Base-by-base conservation (phyloP, 2,888 invertebrate genomes). In the Pyrrhosoma nymphula region DNA sequence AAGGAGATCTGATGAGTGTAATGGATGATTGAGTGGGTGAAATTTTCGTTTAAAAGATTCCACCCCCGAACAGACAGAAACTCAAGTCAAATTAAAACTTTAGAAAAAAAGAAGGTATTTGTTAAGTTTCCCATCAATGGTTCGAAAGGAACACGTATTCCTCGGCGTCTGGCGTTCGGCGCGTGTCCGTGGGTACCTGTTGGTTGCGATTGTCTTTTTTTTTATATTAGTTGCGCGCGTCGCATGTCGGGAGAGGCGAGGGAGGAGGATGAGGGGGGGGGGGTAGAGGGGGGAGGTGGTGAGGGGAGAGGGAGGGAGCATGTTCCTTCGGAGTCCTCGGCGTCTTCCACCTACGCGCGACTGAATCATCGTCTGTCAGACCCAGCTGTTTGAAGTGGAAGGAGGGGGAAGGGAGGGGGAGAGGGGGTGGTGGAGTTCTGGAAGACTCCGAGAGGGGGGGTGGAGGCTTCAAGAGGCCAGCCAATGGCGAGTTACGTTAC, bases 321-420 rank as follows among this genome's bases (percentile, higher is more conserved):
- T n/a, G n/a, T n/a, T n/a, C n/a, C n/a, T n/a, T 56, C n/a, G 30
- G 30, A 82, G 35, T 35, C 12, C 82, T 82, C 82, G 82, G 6
- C 82, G 69, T 60, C 60, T n/a, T 35, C 30, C 82, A 82, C 82
- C 82, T 82, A 82, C 82, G 69, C 26, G 82, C 69, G 82, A 82
- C 82, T 82, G 82, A 82, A 82, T 82, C 82, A 82, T 82, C 82
- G 82, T 82, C 82, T 26, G 82, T 82, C 82, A 35, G 82, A 26
- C 82, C 30, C 82, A 82, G 82, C 82, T 82, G 82, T 82, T 82
- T 82, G 82, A 69, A 69, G 26, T 69, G 69, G 26, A 69, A n/a
- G 82, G 82, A 26, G 35, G n/a, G n/a, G n/a, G 82, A 69, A 69
- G 26, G 69, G 26, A 69, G 12, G 82, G 82, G 18, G 35, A 8